Evolutionary conservation across 2,797 vertebrate genomes (phyloP).

Genomic region (Rhynchonycteris naso): DNA sequence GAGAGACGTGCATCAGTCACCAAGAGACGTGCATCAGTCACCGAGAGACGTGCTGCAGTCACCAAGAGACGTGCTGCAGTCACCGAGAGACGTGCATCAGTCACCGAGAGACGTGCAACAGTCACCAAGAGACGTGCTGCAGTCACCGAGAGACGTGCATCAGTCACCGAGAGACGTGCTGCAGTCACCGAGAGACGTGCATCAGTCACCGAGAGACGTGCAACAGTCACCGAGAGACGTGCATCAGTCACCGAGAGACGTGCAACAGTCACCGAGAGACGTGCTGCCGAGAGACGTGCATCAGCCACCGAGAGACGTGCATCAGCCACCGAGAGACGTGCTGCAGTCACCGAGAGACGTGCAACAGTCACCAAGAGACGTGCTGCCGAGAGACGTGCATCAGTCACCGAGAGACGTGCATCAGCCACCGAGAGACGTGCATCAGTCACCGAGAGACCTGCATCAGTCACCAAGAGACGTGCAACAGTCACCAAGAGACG

Average conservation of each 20-base stretch:
- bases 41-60: background rate
- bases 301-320: background rate
- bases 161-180: no score
- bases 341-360: background rate
- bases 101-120: background rate
- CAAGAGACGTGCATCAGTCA: background rate
- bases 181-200: background rate
- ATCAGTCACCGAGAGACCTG: background rate
- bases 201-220: background rate
- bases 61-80: background rate
- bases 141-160: background rate
- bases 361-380: background rate
- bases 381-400: background rate
- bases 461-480: background rate
- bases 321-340: fast-evolving
- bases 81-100: background rate
- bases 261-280: fast-evolving
- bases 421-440: background rate
- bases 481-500: background rate
- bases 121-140: background rate
- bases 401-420: background rate
- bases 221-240: fast-evolving
- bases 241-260: background rate
- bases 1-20: background rate
- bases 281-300: fast-evolving